Base-by-base conservation (phyloP, 2,888 invertebrate species). In the Drosophila putrida region DNA sequence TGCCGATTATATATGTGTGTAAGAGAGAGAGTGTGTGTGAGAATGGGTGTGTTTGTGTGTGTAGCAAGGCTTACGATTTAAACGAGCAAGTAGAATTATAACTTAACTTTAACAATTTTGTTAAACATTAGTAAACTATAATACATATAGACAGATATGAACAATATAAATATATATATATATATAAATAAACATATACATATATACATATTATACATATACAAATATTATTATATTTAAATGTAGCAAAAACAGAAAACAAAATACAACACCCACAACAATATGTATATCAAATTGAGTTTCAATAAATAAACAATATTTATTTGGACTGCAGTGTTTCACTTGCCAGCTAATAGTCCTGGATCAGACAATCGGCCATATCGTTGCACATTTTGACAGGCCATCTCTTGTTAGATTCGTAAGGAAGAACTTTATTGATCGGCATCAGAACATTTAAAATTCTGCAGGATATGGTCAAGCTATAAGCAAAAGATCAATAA, bases 271-370 rank as follows among this genome's bases (percentile, higher is more conserved):
- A 73, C 31, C 60, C 63, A 59, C 58, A 79, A 73, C 63, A 79
- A 75, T 77, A 84, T 83, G 79, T 86, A 84, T 84, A 82, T 85
- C 82, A 73, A 88, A 79, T 82, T 88, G 85, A 85, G 88, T 88
- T 85, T 85, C 85, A 85, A 85, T 88, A 88, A 85, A 85, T 61
- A 75, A 69, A 73, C 76, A 65, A 82, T 85, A 87, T 84, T 82
- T 72, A 84, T 80, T 87, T 83, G 76, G 60, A 70, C 50, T 15
- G n/a, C n/a, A 27, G 25, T 27, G 38, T 63, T 54, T 20, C 20
- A 20, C 20, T 20, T 20, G 20, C 20, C 20, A 20, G 20, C 20
- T 20, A 3, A 20, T 20, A 20, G 3, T 20, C 20, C 20, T 20
- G 20, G 0, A 20, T 20, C 20, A 20, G 20, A 20, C 20, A 20